Evolutionary conservation across 2,888 invertebrate species (phyloP).

Genomic region (Hartigia nigra): DNA sequence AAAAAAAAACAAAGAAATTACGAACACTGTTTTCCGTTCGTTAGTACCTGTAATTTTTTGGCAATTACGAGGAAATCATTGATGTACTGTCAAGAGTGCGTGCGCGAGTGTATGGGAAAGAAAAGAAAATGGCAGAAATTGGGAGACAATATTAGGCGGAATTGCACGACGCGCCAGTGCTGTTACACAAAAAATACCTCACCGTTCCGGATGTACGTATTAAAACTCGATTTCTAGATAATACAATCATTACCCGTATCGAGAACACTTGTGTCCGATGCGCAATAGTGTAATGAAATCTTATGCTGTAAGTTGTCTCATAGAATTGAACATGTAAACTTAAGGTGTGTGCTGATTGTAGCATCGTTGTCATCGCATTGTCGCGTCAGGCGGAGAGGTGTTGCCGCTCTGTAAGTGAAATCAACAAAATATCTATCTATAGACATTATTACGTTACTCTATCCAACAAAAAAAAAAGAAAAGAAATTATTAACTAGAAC

Average conservation of each 20-base stretch:
- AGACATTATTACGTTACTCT: constrained; percentile 22
- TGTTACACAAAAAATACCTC: constrained; percentile 52
- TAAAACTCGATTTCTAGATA: constrained; percentile 53
- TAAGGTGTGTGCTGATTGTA: constrained; percentile 65
- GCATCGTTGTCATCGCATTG: constrained; percentile 64
- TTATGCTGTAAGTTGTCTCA: constrained; percentile 57
- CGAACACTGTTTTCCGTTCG: too few relatives aligned
- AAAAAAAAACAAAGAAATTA: too few relatives aligned
- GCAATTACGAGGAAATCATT: not conserved
- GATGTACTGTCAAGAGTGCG: not conserved
- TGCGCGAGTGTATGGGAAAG: not conserved
- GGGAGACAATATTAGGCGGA: constrained; percentile 44
- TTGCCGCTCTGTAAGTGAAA: constrained; percentile 65
- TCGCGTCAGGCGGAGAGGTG: constrained; percentile 64
- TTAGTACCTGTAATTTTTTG: constrained; percentile 1
- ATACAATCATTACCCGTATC: constrained; percentile 32
- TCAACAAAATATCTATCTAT: constrained; percentile 52
- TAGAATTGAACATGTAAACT: constrained; percentile 53
- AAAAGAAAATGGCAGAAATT: constrained; percentile 13
- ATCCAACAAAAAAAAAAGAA: not conserved
- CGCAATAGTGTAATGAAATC: constrained; percentile 46
- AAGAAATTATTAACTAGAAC: constrained; percentile 26
- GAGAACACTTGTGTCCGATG: constrained; percentile 21
- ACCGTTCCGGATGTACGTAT: constrained; percentile 60
- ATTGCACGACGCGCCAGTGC: constrained; percentile 49